phyloP scores from a whole-genome alignment of 2,888 invertebrate genomes.

The Gryllus longicercus region DNA sequence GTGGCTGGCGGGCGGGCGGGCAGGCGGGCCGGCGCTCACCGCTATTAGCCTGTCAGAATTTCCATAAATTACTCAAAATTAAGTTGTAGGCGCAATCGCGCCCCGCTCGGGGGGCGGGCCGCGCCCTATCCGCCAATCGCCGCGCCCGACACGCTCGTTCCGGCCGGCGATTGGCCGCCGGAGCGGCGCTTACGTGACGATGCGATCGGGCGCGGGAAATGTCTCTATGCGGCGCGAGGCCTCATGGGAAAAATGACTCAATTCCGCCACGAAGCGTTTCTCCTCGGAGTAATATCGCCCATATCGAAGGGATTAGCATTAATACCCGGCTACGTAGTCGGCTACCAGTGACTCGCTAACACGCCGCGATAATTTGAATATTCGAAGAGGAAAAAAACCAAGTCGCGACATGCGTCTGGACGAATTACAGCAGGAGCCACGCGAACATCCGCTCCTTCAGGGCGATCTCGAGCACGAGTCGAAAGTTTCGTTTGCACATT shows the following conservation, averaged over 20 bases:
- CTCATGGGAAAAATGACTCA: background rate
- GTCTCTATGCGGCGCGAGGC: background rate
- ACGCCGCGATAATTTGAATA: background rate
- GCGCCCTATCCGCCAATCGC: background rate
- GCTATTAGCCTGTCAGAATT: constrained; percentile 17
- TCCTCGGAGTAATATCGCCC: background rate
- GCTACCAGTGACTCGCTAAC: background rate
- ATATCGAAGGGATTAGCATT: background rate
- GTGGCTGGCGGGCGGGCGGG: background rate
- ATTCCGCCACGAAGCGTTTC: background rate
- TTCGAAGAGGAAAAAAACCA: background rate
- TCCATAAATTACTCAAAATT: constrained; percentile 17
- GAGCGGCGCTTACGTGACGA: background rate
- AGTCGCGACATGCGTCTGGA: background rate
- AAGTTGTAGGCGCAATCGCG: background rate
- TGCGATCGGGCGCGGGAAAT: background rate
- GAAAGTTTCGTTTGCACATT: too few species aligned
- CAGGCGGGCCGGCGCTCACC: background rate
- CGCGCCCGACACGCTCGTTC: background rate
- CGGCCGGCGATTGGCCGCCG: background rate
- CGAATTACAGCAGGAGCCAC: background rate
- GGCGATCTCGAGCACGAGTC: too few species aligned
- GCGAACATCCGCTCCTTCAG: background rate
- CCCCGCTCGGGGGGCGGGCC: background rate
- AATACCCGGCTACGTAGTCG: background rate